Conservation (phyloP, 2,797 vertebrate species). For the Cyclopterus lumpus region DNA sequence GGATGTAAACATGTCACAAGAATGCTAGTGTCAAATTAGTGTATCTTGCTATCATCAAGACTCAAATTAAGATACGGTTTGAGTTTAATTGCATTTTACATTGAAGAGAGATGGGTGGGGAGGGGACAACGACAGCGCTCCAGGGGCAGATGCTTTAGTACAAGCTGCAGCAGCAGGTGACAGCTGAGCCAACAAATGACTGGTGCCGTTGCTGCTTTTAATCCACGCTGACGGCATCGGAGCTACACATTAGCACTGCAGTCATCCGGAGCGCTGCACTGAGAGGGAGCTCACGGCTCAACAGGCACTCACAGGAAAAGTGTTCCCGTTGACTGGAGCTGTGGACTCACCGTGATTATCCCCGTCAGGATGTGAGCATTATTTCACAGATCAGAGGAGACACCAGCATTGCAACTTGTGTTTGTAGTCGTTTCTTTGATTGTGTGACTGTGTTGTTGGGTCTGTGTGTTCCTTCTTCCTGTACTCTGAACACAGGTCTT, state of each 20-base stretch:
- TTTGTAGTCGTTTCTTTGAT: slow-evolving; percentile 14
- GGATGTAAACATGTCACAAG: too few species aligned
- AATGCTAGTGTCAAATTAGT: too few species aligned
- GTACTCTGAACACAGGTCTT: slow-evolving; percentile 11
- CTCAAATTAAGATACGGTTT: too few species aligned
- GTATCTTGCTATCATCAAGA: too few species aligned
- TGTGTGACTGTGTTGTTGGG: slow-evolving; percentile 1
- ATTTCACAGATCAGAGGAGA: slow-evolving; percentile 3
- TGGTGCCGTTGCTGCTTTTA: not conserved
- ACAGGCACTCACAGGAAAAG: not conserved
- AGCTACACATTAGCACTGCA: slow-evolving; percentile 24
- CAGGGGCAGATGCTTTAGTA: not conserved
- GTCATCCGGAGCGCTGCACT: slow-evolving; percentile 11
- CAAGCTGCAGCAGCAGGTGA: slow-evolving; percentile 41
- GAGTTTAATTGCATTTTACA: too few species aligned
- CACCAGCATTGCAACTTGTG: not conserved
- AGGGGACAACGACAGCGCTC: not conserved
- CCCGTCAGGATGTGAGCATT: not conserved
- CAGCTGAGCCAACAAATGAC: slow-evolving; percentile 16
- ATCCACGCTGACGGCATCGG: slow-evolving; percentile 21
- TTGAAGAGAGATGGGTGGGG: too few species aligned
- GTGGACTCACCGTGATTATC: not conserved
- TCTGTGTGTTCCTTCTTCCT: slow-evolving; percentile 32
- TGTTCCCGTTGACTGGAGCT: not conserved
- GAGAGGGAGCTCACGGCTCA: not conserved